These are phyloP conservation scores for Catharus fuscescens DNA, from an alignment of 2,113 vertebrate species.

Conservation along the genomic window DNA sequence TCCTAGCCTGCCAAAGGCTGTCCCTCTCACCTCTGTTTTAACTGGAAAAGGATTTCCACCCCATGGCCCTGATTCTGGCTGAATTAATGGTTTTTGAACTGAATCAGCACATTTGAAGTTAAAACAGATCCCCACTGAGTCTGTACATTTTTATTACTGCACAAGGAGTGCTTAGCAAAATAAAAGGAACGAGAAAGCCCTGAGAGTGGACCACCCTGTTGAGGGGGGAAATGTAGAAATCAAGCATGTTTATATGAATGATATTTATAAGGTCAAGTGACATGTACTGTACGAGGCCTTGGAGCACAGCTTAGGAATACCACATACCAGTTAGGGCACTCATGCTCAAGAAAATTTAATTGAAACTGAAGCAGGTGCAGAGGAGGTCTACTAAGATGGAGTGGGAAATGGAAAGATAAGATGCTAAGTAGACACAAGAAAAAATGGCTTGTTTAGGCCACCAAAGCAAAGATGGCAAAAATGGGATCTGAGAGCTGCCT, in stretches of 20 bases:
- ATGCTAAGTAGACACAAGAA: neutral
- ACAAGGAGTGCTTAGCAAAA: slow-evolving; percentile 66
- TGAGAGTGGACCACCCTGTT: slow-evolving; percentile 57
- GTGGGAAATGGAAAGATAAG: neutral
- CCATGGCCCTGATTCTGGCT: slow-evolving; percentile 39
- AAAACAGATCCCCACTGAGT: slow-evolving; percentile 63
- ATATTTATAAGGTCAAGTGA: slow-evolving; percentile 49
- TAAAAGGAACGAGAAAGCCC: slow-evolving; percentile 58
- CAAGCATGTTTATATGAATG: slow-evolving; percentile 18
- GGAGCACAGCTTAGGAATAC: slow-evolving; percentile 9
- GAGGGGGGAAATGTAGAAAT: slow-evolving; percentile 36
- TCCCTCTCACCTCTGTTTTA: slow-evolving; percentile 59
- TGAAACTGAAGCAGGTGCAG: slow-evolving; percentile 58
- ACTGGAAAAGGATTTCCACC: slow-evolving; percentile 67
- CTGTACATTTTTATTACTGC: slow-evolving; percentile 69
- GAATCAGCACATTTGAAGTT: slow-evolving; percentile 68
- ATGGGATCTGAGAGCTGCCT: neutral
- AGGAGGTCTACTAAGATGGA: neutral
- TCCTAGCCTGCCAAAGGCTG: slow-evolving; percentile 33
- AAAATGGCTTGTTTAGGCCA: neutral
- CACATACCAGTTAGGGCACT: neutral
- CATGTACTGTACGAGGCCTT: neutral
- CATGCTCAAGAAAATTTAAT: neutral
- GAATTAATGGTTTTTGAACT: slow-evolving; percentile 66
- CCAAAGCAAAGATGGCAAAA: neutral